phyloP scores from a whole-genome alignment of 2,113 vertebrate species.

The Stegastes partitus region DNA sequence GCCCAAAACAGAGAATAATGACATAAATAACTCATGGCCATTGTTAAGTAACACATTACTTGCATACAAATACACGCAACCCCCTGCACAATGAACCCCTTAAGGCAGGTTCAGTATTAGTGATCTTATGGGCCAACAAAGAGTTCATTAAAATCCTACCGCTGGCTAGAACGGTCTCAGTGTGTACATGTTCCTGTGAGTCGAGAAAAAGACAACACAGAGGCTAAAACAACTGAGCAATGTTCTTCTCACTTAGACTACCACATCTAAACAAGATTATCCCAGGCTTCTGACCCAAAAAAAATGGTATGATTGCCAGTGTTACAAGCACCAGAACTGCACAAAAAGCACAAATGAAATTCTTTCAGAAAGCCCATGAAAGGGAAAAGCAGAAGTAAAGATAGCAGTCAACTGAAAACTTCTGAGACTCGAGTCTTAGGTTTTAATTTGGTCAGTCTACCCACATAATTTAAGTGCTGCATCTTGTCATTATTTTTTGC shows the following conservation, averaged over 20 bases:
- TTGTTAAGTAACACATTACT: conserved; percentile 36
- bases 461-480: neutral
- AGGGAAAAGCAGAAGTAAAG: neutral
- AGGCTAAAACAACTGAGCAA: neutral
- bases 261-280: conserved; percentile 1
- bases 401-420: neutral
- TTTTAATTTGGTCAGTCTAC: conserved; percentile 15
- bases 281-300: neutral
- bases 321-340: neutral
- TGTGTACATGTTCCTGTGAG: neutral
- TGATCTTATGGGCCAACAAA: conserved; percentile 27
- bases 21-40: conserved; percentile 31
- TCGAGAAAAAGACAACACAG: neutral
- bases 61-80: conserved; percentile 45
- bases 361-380: conserved; percentile 6
- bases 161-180: conserved; percentile 33
- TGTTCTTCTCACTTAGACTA: conserved; percentile 2
- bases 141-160: conserved; percentile 65
- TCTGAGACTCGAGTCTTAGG: neutral
- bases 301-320: neutral
- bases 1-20: neutral
- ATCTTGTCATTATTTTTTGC: conserved; percentile 1
- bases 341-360: conserved; percentile 1
- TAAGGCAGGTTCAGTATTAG: conserved; percentile 44
- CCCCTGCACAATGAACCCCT: conserved; percentile 32